Base-by-base conservation (phyloP, 2,888 invertebrate genomes). In the Apamea sordens region DNA sequence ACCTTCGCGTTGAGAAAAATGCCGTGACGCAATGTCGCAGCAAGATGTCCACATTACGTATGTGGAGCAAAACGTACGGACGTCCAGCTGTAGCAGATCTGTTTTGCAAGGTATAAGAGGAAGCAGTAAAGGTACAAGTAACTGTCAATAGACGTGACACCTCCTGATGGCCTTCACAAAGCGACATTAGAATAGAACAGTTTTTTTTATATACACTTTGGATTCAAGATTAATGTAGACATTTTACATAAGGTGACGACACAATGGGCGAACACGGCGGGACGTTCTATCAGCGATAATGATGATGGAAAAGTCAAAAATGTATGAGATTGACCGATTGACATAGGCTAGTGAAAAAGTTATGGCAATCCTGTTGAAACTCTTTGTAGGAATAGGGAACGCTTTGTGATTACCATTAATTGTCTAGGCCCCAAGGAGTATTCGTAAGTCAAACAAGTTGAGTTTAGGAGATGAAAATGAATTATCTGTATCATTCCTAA, bases 1-100 rank as follows among this genome's bases (percentile, higher is more conserved):
- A 91, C 94, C 93, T 93, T 93, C 90, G 86, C 89, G 89, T 90
- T 84, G 77, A 90, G 90, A 87, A 89, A 88, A 89, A 89, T 82
- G 79, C 83, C 71, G 87, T 95, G 92, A 92, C 86, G 95, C 93
- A 95, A 95, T 94, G 92, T 94, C 93, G 86, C 89, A 89, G 69
- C 41, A 67, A 92, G 93, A 92, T 93, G 92, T 91, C 91, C 91
- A 90, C 91, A 89, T 82, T 89, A 90, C 90, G 93, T 95, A 96
- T 95, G 93, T 96, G 94, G 96, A 95, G 96, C 96, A 95, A 92
- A 93, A 93, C 95, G 92, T 89, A 86, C 82, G 79, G 80, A 90
- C 89, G 75, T 86, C 84, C 85, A 86, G 88, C 68, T 75, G 69
- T 74, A 76, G 88, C 68, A 44, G 73, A 50, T 59, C 10, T 61